Evolutionary conservation across 2,888 invertebrate genomes (phyloP), one percentile per base, ranked within the genome.

Genomic region (Cosmia trapezina): DNA sequence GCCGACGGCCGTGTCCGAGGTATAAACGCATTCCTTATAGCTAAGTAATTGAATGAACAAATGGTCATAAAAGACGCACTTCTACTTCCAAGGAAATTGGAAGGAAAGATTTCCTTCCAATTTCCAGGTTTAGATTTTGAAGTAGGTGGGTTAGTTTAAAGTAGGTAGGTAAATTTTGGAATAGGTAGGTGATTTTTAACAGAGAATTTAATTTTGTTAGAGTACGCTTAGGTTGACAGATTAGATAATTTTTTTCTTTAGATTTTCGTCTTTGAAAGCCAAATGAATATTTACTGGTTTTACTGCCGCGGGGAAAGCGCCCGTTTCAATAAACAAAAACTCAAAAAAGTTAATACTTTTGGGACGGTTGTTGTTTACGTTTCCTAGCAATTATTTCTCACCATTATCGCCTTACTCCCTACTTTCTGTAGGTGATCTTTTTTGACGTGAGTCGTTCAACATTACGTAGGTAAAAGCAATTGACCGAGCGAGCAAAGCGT

Each of bases 31-130:
- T 83, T 83, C 76, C 83, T 76, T 85, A 85, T 83, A 76, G 85
- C 85, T 88, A 87, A 85, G 87, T 90, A 86, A 90, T 90, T 90
- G 89, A 83, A 87, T 83, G 71, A 69, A 61, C 49, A 75, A 47
- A 62, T 70, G 43, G 51, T 66, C 61, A 76, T 70, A 65, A 60
- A 54, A 65, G 6, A 61, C 51, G 22, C 37, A 37, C 12, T 51
- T 37, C 33, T 22, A 78, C 22, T 49, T 14, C 12, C 8, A 8
- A 70, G 8, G 22, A 22, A 43, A 33, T 14, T 49, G 14, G 14
- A 6, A 22, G 17, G 2, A 59, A 76, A 17, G n/a, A n/a, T n/a
- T n/a, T n/a, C n/a, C n/a, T n/a, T n/a, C n/a, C n/a, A n/a, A n/a
- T n/a, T n/a, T n/a, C 12, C 41, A 45, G 28, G 12, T n/a, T 47